Evolutionary conservation across 2,113 vertebrate species (phyloP), one percentile per base, ranked within the genome.

Genomic region (Labrus mixtus): DNA sequence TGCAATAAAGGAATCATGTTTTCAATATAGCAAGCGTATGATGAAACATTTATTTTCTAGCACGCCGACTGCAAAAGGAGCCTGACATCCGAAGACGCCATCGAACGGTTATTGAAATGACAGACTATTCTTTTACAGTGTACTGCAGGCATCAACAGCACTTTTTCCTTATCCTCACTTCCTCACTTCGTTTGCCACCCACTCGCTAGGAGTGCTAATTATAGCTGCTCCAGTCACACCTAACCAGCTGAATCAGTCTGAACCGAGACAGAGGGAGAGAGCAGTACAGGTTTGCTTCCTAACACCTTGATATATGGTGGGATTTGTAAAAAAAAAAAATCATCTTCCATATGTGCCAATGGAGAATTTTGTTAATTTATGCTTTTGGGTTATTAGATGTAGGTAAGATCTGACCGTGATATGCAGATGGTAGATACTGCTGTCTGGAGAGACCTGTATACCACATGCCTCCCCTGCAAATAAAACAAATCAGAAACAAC

Each of bases 201-300:
- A 89, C 89, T 68, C 58, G 84, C 79, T 37, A 41, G 63, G 68
- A 50, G 78, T 51, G 83, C 90, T 92, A 92, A 93, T 93, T 90
- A 89, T 92, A 93, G 92, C 84, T 63, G 69, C 89, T 87, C 81
- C 79, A 87, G 87, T 90, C 88, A 83, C 90, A 92, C 89, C 84
- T 89, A 84, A 76, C 67, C 77, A 82, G 83, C 89, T 87, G 79
- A 91, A 88, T 88, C 76, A 78, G 80, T 74, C 33, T 1, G 69
- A 78, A 64, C 74, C 58, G 65, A 83, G 69, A 61, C 57, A 46
- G 37, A 17, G 61, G 46, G 53, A 36, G 66, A 46, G 67, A 78
- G 76, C 37, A 46, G 45, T 22, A n/a, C 60, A 62, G 2, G 3
- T 23, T 62, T 70, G 70, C 45, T 69, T 55, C 57, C 23, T 71